Base-by-base conservation (phyloP, 92 coral and sea anemone genomes). In the Epizoanthus ramosus region DNA sequence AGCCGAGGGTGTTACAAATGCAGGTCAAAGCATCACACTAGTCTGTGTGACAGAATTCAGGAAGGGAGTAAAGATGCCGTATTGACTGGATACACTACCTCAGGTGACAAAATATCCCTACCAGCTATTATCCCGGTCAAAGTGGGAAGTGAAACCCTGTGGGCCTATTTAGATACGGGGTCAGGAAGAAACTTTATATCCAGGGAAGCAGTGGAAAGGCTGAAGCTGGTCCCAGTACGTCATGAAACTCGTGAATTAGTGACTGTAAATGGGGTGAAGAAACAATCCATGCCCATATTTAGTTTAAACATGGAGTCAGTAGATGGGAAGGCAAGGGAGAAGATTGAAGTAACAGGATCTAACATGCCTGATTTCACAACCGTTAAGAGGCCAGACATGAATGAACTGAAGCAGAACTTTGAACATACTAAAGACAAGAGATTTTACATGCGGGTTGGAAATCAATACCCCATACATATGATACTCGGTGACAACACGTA, bases 121-220 rank as follows among this genome's bases (percentile, higher is more conserved):
- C 91, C 91, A 25, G 91, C 97, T n/a, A 88, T 91, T 45, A 84
- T 93, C 6, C 94, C 94, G 4, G 81, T 91, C 35, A 28, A 69
- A 35, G 71, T 91, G 1, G 10, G 81, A 22, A 81, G 76, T 5
- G 39, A 4, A 2, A 80, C 83, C 3, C 57, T 86, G 0, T 90
- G 87, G 92, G 91, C 92, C 0, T 90, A 85, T 69, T 79, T 88
- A 43, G 94, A 88, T 84, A 83, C 97, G 0, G 87, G 94, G 3
- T 85, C 90, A 0, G 89, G 91, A 18, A 58, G 89, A 57, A 90
- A 93, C 53, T 85, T 90, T 52, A 71, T 88, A 56, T 85, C 92
- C 43, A 47, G 63, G 6, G 86, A 82, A 10, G 92, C 90, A 0
- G 71, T 80, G 8, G 64, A 80, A 23, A 80, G 54, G 80, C 7